Evolutionary conservation across 2,113 vertebrate genomes (phyloP), one percentile per base, ranked within the genome.

Genomic region (Scortum barcoo): DNA sequence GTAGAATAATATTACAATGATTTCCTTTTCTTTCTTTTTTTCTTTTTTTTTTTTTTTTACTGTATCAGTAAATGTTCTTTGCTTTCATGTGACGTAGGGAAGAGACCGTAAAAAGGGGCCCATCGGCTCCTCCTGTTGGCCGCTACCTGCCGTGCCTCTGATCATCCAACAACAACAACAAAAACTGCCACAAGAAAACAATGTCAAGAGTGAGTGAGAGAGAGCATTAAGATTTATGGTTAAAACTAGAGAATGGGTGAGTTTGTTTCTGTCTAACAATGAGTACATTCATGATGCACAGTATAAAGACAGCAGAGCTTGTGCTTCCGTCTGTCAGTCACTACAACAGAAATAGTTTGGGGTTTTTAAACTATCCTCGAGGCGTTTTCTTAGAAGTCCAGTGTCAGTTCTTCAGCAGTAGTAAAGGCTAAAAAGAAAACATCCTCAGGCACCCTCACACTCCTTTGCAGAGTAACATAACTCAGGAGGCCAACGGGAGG

Each of bases 11-110:
- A 75, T 91, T 42, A 75, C 44, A 44, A 42, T 89, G 61, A 91
- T 90, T 87, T 76, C 7, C 42, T 83, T 76, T 76, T 68, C 26
- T 60, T 69, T 91, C 87, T 90, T 87, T 86, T 93, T 93, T n/a
- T n/a, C n/a, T n/a, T n/a, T n/a, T n/a, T n/a, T n/a, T n/a, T n/a
- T 69, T 91, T 88, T 90, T 87, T 86, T 93, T 93, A 90, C 91
- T 93, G 90, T 93, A 88, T 93, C 88, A 92, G 91, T 94, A 93
- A 93, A 91, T 84, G 74, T 87, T 90, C 69, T 89, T 93, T 83
- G 85, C 73, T 89, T 90, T 93, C 54, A 80, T 87, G 66, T 89
- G 92, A 89, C 42, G 48, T 85, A 85, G 80, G 70, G 78, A 60
- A 53, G 56, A 69, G 40, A 76, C 7, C 10, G 66, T 69, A 9